Percentiles rank a stretch among this genome's conserved stretches.
Conservation (phyloP, 1,140 invertebrate genomes). For the Kradibia gibbosae region DNA sequence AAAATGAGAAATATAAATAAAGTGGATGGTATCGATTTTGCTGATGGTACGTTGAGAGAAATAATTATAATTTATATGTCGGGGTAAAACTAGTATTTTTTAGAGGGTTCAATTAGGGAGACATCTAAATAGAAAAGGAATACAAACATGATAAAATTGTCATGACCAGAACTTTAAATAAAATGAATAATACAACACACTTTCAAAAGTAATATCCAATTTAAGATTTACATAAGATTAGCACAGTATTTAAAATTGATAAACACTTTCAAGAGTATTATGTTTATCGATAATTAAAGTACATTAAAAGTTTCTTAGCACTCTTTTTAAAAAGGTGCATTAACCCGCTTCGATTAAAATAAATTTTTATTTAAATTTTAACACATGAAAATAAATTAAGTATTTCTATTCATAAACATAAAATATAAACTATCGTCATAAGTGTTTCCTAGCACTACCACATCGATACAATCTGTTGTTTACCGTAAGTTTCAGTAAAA, state of each 20-base stretch:
- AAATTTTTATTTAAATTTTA: not conserved
- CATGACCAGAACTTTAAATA: not conserved
- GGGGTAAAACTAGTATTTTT: not conserved
- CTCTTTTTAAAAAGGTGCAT: not conserved
- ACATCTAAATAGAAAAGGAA: not conserved
- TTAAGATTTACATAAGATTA: no score
- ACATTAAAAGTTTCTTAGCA: no score
- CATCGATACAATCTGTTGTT: not conserved
- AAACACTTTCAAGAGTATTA: no score
- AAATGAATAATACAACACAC: no score
- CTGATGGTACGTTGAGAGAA: not conserved
- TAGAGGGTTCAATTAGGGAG: not conserved
- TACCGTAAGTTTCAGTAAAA: not conserved
- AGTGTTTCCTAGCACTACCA: not conserved
- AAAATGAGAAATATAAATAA: not conserved
- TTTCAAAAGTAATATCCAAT: no score
- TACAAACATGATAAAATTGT: not conserved
- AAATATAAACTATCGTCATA: not conserved
- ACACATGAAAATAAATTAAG: not conserved
- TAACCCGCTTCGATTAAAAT: not conserved
- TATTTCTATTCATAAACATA: not conserved
- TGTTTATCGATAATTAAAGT: no score
- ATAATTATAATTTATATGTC: constrained; percentile 16
- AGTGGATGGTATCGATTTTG: not conserved
- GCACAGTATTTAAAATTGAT: no score